Percentiles rank a stretch among this genome's conserved stretches.
Conservation (phyloP, 2,888 invertebrate genomes). For the Ophion ventricosus region DNA sequence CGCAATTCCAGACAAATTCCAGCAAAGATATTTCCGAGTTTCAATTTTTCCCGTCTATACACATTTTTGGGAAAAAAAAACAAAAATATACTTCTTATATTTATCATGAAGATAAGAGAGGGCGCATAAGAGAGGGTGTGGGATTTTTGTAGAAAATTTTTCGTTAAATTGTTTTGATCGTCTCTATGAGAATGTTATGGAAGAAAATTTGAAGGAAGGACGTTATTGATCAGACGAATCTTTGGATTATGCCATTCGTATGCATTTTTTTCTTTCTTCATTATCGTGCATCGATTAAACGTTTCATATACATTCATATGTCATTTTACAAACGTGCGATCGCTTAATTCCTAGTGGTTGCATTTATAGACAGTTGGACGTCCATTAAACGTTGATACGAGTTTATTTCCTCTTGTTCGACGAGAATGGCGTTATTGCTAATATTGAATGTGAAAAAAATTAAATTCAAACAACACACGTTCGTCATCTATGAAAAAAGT, state of each 20-base stretch:
- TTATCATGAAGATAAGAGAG: background rate
- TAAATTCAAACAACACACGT: conserved; percentile 4
- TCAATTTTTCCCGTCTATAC: too few relatives aligned
- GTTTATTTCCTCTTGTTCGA: conserved; percentile 16
- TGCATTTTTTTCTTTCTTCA: conserved; percentile 47
- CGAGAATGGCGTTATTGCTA: conserved; percentile 34
- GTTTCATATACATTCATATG: conserved; percentile 38
- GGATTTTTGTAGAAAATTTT: background rate
- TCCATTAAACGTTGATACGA: conserved; percentile 36
- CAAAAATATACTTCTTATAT: too few relatives aligned
- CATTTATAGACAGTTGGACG: conserved; percentile 62
- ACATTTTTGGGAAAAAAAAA: too few relatives aligned
- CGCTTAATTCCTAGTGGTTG: conserved; percentile 43
- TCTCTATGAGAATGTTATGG: background rate
- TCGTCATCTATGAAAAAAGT: conserved; percentile 55
- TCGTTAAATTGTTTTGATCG: too few relatives aligned
- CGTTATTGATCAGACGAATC: background rate
- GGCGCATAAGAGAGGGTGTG: too few relatives aligned
- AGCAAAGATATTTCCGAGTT: too few relatives aligned
- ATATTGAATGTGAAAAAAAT: background rate
- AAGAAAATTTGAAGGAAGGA: background rate
- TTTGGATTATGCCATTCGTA: conserved; percentile 23
- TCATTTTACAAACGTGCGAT: conserved; percentile 50
- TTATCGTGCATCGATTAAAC: conserved; percentile 59
- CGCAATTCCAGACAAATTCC: too few relatives aligned